A percentile compares a stretch with the other conserved stretches of the same genome.
Conservation (phyloP, 2,888 invertebrate species). For the Cephus spinipes region DNA sequence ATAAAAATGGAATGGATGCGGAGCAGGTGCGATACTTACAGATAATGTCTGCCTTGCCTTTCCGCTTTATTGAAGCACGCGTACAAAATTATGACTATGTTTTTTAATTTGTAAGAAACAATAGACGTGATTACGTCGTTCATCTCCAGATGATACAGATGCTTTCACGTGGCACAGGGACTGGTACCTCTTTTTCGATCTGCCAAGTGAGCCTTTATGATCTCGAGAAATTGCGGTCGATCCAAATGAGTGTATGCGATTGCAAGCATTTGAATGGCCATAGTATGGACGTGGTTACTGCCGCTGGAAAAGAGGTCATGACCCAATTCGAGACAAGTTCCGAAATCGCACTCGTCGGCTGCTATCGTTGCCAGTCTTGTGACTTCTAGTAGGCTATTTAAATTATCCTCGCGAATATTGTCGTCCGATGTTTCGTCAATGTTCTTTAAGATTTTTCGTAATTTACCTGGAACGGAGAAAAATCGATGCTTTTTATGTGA, state of each 20-base stretch:
- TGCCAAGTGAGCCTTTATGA: slow-evolving; percentile 81
- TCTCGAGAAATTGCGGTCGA: slow-evolving; percentile 78
- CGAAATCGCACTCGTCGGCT: slow-evolving; percentile 95
- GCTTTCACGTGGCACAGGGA: slow-evolving; percentile 65
- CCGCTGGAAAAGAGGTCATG: slow-evolving; percentile 87
- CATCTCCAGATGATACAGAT: no score
- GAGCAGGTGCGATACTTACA: no score
- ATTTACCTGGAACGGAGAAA: slow-evolving; percentile 68
- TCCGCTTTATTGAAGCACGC: no score
- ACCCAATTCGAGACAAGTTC: slow-evolving; percentile 90
- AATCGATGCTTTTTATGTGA: not conserved
- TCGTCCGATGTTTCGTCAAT: slow-evolving; percentile 73
- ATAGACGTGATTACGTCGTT: no score
- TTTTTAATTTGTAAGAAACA: no score
- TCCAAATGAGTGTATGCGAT: slow-evolving; percentile 83
- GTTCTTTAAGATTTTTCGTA: slow-evolving; percentile 78
- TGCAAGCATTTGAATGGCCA: slow-evolving; percentile 74
- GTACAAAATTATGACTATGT: no score
- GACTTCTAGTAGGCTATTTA: slow-evolving; percentile 82
- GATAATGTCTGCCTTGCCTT: no score
- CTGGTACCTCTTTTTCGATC: slow-evolving; percentile 73
- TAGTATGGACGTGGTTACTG: slow-evolving; percentile 75
- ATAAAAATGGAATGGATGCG: no score
- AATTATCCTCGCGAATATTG: slow-evolving; percentile 71
- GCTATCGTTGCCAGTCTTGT: slow-evolving; percentile 89